Percentiles rank a stretch among this genome's conserved stretches.
phyloP scores from a whole-genome alignment of 2,888 invertebrate genomes.

The Cinara cedri region DNA sequence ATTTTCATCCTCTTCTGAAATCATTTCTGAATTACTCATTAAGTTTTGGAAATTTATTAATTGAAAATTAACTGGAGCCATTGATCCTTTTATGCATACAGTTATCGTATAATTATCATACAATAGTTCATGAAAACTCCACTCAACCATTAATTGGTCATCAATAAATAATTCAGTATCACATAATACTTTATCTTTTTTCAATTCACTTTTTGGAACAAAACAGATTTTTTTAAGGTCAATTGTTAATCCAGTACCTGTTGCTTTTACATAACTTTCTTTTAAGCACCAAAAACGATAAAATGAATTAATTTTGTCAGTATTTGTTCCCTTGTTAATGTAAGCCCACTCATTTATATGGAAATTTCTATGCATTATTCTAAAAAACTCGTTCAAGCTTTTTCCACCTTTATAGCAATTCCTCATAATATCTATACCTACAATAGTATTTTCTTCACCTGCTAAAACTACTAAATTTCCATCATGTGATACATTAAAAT shows the following conservation, averaged over 20 bases:
- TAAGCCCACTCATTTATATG: slow-evolving; percentile 79
- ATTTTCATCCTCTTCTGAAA: slow-evolving; percentile 66
- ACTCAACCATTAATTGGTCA: slow-evolving; percentile 68
- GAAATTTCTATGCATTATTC: slow-evolving; percentile 86
- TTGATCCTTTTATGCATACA: slow-evolving; percentile 75
- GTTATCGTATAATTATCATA: slow-evolving; percentile 70
- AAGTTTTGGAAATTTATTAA: slow-evolving; percentile 70
- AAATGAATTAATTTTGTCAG: slow-evolving; percentile 70
- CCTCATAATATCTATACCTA: slow-evolving; percentile 91
- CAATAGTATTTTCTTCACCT: slow-evolving; percentile 67
- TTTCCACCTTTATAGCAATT: slow-evolving; percentile 69
- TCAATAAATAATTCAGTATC: slow-evolving; percentile 74
- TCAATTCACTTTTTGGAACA: slow-evolving; percentile 65
- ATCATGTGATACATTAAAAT: slow-evolving; percentile 92
- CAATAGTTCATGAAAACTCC: slow-evolving; percentile 82
- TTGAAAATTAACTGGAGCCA: slow-evolving; percentile 60
- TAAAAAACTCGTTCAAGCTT: slow-evolving; percentile 74
- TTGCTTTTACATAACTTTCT: slow-evolving; percentile 92
- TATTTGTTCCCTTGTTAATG: slow-evolving; percentile 70
- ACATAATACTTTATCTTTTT: slow-evolving; percentile 64
- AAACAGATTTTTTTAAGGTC: slow-evolving; percentile 81
- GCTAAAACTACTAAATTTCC: slow-evolving; percentile 84
- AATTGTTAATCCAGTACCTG: slow-evolving; percentile 82
- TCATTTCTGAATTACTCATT: slow-evolving; percentile 66
- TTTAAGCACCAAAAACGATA: slow-evolving; percentile 92